Evolutionary conservation across 2,797 vertebrate genomes (phyloP).

Genomic region (Melanotaenia trifasciata): DNA sequence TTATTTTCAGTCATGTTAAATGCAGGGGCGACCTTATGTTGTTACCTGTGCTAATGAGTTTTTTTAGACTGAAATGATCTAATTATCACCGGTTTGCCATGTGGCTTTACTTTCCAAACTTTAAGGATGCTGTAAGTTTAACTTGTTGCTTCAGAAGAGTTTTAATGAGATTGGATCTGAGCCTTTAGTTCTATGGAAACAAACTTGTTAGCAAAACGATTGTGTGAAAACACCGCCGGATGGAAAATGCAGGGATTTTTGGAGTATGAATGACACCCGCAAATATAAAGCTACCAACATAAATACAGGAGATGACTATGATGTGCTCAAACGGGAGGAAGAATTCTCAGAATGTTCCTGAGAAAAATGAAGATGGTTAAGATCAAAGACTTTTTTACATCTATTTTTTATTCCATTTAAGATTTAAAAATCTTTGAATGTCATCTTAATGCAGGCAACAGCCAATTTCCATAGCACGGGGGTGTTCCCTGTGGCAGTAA

Average conservation of each 20-base stretch:
- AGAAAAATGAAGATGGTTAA: conserved; percentile 15
- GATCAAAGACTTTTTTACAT: conserved; percentile 42
- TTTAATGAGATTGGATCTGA: conserved; percentile 24
- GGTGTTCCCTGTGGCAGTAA: conserved; percentile 56
- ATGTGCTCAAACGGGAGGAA: conserved; percentile 21
- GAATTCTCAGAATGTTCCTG: conserved; percentile 18
- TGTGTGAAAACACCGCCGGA: neutral
- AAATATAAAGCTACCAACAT: conserved; percentile 40
- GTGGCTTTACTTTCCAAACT: neutral
- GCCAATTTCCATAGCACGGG: conserved; percentile 45
- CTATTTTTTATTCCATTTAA: conserved; percentile 49
- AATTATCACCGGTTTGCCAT: neutral
- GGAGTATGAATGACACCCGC: conserved; percentile 12
- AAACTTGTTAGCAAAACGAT: conserved; percentile 13
- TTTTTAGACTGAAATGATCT: neutral
- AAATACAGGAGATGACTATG: conserved; percentile 29
- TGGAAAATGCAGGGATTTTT: conserved; percentile 13
- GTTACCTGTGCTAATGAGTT: neutral
- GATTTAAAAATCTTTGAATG: conserved; percentile 52
- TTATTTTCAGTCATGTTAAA: neutral
- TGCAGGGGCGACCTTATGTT: neutral
- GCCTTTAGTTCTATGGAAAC: neutral
- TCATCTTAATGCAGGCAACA: conserved; percentile 56
- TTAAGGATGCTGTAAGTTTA: conserved; percentile 1
- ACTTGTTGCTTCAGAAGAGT: neutral